Base-by-base conservation (phyloP, 2,888 invertebrate species). In the Megalurothrips usitatus region DNA sequence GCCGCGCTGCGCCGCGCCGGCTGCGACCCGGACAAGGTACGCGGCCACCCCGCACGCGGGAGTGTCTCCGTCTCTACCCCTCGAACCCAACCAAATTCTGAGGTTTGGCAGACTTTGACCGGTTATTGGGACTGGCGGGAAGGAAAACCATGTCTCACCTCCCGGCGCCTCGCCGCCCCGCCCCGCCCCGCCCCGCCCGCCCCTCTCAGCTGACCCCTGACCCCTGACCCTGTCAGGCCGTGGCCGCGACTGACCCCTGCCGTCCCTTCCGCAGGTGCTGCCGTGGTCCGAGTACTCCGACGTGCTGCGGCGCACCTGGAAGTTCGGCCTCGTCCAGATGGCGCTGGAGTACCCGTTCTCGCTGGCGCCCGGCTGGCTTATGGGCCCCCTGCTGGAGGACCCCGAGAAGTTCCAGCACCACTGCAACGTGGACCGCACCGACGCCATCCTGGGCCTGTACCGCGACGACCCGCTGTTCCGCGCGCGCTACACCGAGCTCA, bases 401-500 rank as follows among this genome's bases (percentile, higher is more conserved):
- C 23, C 23, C 23, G 26, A 75, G 11, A 75, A 75, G 68, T 75
- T 75, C 68, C 1, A 75, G 23, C 68, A 75, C 26, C 68, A 75
- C 68, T 75, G 68, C 68, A n/a, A 75, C 68, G 68, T 75, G 68
- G 68, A 75, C 68, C 68, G 68, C 8, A 75, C 26, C 23, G 68
- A 75, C 23, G 26, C 68, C 68, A 75, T 75, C 68, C n/a, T 75
- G 26, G 1, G 12, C 8, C 9, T 75, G 26, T 75, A 26, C 68
- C 8, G 23, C 23, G 6, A 23, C 26, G 68, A 75, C 68, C 8
- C 2, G 11, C 26, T 10, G 11, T 75, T 75, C 68, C 68, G 68
- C 11, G 9, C 68, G 26, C 68, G 68, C 68, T 75, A 75, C 68
- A 75, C n/a, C 68, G 26, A 75, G 68, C n/a, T 26, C 26, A 75